These are phyloP conservation scores for Australoheros facetus DNA, from an alignment of 2,797 vertebrate species.

Conservation along the genomic window DNA sequence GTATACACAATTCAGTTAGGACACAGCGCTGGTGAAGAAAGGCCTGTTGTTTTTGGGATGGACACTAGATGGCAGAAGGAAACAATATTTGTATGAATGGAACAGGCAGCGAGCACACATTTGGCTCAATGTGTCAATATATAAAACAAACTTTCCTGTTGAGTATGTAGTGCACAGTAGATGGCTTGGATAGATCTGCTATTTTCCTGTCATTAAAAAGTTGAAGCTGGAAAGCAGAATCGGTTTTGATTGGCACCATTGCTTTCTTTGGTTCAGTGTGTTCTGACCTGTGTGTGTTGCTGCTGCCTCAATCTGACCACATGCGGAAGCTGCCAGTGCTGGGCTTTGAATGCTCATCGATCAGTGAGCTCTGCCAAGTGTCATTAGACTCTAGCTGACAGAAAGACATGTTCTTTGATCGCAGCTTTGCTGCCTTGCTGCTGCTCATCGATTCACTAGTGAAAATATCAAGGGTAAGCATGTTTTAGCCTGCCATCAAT, in stretches of 20 bases:
- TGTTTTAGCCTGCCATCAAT: neutral
- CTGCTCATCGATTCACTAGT: constrained; percentile 42
- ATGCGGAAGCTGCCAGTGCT: neutral
- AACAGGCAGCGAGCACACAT: neutral
- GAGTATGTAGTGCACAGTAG: neutral
- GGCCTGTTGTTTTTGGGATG: neutral
- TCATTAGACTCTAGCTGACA: constrained; percentile 29
- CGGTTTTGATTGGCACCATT: neutral
- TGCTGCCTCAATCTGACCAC: neutral
- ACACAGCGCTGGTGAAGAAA: neutral
- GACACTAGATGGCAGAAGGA: constrained; percentile 68
- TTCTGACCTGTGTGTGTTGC: neutral
- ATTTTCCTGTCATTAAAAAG: neutral
- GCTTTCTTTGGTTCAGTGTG: neutral
- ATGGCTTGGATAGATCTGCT: neutral
- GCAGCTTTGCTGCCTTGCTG: constrained; percentile 6
- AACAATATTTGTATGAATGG: neutral
- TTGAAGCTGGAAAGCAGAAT: neutral
- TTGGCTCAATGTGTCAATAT: neutral
- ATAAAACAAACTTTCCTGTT: neutral
- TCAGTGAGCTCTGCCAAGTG: constrained; percentile 26
- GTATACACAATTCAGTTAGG: neutral
- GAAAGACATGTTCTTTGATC: constrained; percentile 33
- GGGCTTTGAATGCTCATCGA: constrained; percentile 25
- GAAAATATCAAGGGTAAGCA: constrained; percentile 30